Percentiles rank a stretch among this genome's conserved stretches.
Conservation (phyloP, 2,888 invertebrate genomes). For the Drosophila cracens region DNA sequence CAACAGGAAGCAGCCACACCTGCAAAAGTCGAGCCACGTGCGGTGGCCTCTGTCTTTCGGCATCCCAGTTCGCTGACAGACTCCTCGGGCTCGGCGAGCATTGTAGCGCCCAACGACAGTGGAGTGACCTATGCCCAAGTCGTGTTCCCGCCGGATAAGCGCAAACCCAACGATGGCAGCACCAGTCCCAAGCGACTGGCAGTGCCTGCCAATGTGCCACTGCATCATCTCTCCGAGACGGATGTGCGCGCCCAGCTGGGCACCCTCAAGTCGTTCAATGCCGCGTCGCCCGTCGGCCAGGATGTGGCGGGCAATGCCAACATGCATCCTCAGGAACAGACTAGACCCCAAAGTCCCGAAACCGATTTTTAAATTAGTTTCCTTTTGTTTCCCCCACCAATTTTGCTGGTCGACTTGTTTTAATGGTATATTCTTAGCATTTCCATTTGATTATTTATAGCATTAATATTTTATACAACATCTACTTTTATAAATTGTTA, state of each 20-base stretch:
- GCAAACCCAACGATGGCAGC: slow-evolving; percentile 71
- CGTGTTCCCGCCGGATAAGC: slow-evolving; percentile 81
- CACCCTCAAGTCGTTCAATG: slow-evolving; percentile 80
- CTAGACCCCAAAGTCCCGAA: slow-evolving; percentile 82
- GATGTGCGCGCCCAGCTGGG: slow-evolving; percentile 82
- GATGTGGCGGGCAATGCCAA: slow-evolving; percentile 19
- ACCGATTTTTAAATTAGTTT: slow-evolving; percentile 78
- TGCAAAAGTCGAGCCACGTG: slow-evolving; percentile 32
- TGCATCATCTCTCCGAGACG: slow-evolving; percentile 81
- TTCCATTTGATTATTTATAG: slow-evolving; percentile 50
- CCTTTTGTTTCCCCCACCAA: slow-evolving; percentile 1
- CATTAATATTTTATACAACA: slow-evolving; percentile 23
- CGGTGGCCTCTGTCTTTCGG: slow-evolving; percentile 70
- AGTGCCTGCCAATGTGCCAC: slow-evolving; percentile 81
- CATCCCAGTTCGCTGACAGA: slow-evolving; percentile 80
- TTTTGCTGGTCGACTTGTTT: not conserved
- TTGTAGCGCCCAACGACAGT: slow-evolving; percentile 64
- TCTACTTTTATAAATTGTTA: not conserved
- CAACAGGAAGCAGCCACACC: slow-evolving; percentile 21
- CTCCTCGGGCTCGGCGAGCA: slow-evolving; percentile 76
- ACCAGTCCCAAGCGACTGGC: slow-evolving; percentile 80
- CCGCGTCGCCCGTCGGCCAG: slow-evolving; percentile 12
- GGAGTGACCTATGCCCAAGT: slow-evolving; percentile 83
- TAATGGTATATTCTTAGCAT: slow-evolving; percentile 26
- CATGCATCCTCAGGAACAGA: slow-evolving; percentile 30